Base-by-base conservation (phyloP, 2,113 vertebrate species). In the Sula dactylatra region DNA sequence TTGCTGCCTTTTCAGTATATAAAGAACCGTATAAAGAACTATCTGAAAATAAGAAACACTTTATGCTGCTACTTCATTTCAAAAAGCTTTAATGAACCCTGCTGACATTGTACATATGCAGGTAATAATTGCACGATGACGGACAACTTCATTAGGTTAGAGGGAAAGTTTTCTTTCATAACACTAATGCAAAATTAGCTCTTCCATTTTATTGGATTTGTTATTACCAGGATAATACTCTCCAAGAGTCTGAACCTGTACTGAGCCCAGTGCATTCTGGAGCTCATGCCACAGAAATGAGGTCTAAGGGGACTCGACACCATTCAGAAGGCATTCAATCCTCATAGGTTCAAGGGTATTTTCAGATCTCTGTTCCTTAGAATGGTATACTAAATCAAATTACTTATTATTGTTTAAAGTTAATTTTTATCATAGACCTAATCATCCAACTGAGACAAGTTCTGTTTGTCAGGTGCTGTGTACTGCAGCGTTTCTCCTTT, bases 61-160 rank as follows among this genome's bases (percentile, higher is more conserved):
- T 77, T 66, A 50, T 87, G 78, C 93, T 82, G 61, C 86, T 89
- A 4, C 81, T 87, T 80, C 1, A 0, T 90, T 94, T 80, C 49
- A 16, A 3, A 62, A 70, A 86, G 78, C 58, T 82, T 77, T 89
- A 55, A 55, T 31, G 78, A 88, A 2, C 38, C 93, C 91, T 44
- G 54, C 77, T 81, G 93, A 58, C 13, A 8, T 18, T 22, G 80
- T 64, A 14, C 67, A 2, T 25, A 6, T 32, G 73, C 95, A 93
- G 78, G 91, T 80, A 36, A 38, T 76, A 79, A 36, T n/a, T 82
- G 82, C 79, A 47, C 54, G 29, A n/a, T 82, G 95, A 93, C 93
- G 95, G 89, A 87, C 32, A 66, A 18, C 87, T 82, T 95, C 91
- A 77, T 93, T 87, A 93, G 81, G 31, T 52, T 61, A 44, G 59